Evolutionary conservation across 2,888 invertebrate genomes (phyloP), one percentile per base, ranked within the genome.

Genomic region (Mythimna vitellina): DNA sequence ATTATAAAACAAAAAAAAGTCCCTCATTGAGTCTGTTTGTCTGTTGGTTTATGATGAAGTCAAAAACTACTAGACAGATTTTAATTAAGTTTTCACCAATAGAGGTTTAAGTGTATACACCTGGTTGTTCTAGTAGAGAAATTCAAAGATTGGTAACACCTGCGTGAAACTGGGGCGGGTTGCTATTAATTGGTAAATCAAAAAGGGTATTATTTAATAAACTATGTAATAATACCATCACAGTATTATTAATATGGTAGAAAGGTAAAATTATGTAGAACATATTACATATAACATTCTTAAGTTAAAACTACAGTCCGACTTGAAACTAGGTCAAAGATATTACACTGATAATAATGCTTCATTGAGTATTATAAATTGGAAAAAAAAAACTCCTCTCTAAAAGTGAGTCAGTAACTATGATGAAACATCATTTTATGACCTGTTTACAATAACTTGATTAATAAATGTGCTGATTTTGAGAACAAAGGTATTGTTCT

Each of bases 291-390:
- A 29, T 29, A 29, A 29, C 42, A 29, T 38, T 5, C 57, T n/a
- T n/a, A 25, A n/a, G 14, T 51, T 35, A 53, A 46, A 20, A 20
- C 56, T 25, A 20, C 10, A 46, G 12, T 75, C 25, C 1, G 0
- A n/a, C 29, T 49, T 56, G 17, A 78, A 81, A 63, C 60, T 82
- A 69, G 83, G 80, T 71, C 75, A 81, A 57, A 68, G 54, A 70
- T 53, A 72, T 42, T 57, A 51, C 25, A 56, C 35, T 54, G 46
- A 65, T 78, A 54, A 60, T 51, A n/a, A 49, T 57, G 60, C 66
- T 66, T 63, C 42, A 65, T 56, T 57, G 35, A 38, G n/a, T n/a
- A n/a, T 29, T 3, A 38, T 29, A n/a, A 54, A 54, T 29, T 42
- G 32, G 58, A 51, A 57, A 32, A 60, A 71, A 46, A 1, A 35